These are phyloP conservation scores for Siderastrea siderea DNA, from an alignment of 92 coral and sea anemone species.

Conservation along the genomic window DNA sequence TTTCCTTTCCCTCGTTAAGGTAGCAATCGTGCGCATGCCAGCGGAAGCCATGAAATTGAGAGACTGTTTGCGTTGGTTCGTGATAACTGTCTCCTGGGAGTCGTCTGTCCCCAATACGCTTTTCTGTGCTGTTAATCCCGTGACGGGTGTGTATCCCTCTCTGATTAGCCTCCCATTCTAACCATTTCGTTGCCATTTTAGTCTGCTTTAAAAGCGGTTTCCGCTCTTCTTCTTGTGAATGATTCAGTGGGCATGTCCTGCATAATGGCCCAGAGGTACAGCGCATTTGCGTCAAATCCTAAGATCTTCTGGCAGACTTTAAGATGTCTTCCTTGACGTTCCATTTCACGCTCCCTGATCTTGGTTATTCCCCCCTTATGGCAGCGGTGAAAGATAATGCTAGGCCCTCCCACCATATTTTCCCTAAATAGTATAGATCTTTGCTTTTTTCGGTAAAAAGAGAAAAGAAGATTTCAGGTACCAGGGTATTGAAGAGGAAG, in stretches of 20 bases:
- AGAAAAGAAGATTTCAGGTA: no score
- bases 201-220: slow-evolving; percentile 37
- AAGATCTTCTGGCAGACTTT: slow-evolving; percentile 34
- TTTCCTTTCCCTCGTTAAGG: background rate
- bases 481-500: background rate
- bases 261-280: slow-evolving; percentile 24
- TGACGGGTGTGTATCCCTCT: slow-evolving; percentile 34
- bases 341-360: background rate
- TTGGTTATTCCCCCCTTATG: slow-evolving; percentile 38
- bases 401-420: slow-evolving; percentile 54
- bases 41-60: slow-evolving; percentile 19
- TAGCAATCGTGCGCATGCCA: slow-evolving; percentile 52
- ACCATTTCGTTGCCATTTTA: slow-evolving; percentile 44
- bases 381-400: slow-evolving; percentile 53
- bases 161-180: slow-evolving; percentile 49
- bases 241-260: slow-evolving; percentile 52
- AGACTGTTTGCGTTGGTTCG: background rate
- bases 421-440: slow-evolving; percentile 49
- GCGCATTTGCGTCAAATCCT: slow-evolving; percentile 29
- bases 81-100: slow-evolving; percentile 49
- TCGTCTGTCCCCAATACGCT: slow-evolving; percentile 4
- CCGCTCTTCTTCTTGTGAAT: slow-evolving; percentile 28
- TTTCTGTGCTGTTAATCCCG: background rate
- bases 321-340: background rate
- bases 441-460: slow-evolving; percentile 40